A percentile compares a stretch with the other conserved stretches of the same genome.
phyloP scores from a whole-genome alignment of 2,797 vertebrate genomes.

The Muscicapa comitata region DNA sequence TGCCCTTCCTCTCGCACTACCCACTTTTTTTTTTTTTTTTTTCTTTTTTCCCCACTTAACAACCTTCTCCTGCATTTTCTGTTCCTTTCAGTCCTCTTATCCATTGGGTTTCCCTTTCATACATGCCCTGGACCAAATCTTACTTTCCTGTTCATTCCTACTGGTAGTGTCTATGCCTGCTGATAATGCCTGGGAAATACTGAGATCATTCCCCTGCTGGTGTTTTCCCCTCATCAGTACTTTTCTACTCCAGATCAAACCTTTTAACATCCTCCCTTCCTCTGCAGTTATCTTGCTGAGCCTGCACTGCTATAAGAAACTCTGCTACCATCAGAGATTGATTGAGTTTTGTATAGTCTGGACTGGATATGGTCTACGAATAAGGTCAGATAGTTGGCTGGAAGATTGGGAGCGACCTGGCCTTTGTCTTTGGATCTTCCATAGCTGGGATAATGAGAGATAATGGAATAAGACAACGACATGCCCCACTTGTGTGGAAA shows the following conservation, averaged over 20 bases:
- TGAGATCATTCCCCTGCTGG: conserved; percentile 14
- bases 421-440: not conserved
- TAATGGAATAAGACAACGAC: not conserved
- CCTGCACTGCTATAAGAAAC: not conserved
- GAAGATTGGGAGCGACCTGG: not conserved
- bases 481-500: not conserved
- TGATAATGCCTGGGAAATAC: conserved; percentile 43
- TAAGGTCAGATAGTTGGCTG: not conserved
- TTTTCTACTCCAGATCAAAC: not conserved
- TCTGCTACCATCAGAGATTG: not conserved
- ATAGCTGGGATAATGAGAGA: not conserved
- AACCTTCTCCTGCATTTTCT: not conserved
- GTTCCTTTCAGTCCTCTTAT: not conserved
- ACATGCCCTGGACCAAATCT: not conserved
- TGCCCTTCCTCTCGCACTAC: not conserved
- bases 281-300: conserved; percentile 1
- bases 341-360: not conserved
- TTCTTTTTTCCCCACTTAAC: not conserved
- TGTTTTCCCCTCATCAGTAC: not conserved
- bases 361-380: not conserved
- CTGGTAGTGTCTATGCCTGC: not conserved
- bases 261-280: not conserved
- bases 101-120: not conserved
- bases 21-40: not conserved
- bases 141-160: not conserved